phyloP scores from a whole-genome alignment of 2,113 vertebrate species.

The Vireo altiloquus region DNA sequence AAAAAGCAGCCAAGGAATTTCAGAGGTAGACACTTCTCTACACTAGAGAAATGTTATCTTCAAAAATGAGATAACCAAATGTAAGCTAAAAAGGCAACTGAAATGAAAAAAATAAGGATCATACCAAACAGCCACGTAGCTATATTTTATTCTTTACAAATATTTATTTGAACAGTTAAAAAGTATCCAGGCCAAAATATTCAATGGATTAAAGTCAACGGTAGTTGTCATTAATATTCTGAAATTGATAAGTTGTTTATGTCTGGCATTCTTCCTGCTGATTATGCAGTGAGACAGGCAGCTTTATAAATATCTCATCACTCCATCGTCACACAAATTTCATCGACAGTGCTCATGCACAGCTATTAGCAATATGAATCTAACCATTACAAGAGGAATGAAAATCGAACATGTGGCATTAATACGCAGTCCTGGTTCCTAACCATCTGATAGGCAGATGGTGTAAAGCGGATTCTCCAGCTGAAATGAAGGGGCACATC shows the following conservation, averaged over 20 bases:
- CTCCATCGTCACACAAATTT: slow-evolving; percentile 85
- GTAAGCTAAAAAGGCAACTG: not conserved
- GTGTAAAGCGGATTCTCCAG: slow-evolving; percentile 87
- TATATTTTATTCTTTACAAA: not conserved
- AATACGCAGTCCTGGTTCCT: slow-evolving; percentile 89
- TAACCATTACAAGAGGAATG: slow-evolving; percentile 82
- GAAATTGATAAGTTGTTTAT: slow-evolving; percentile 78
- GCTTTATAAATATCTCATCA: slow-evolving; percentile 88
- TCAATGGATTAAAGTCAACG: slow-evolving; percentile 55
- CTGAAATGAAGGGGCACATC: slow-evolving; percentile 95
- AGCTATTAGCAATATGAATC: slow-evolving; percentile 90
- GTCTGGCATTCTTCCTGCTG: slow-evolving; percentile 82
- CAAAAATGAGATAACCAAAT: not conserved
- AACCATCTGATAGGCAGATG: slow-evolving; percentile 99
- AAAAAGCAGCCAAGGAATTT: not conserved
- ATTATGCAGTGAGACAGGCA: slow-evolving; percentile 84
- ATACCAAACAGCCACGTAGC: not conserved
- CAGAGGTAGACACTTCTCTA: not conserved
- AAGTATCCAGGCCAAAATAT: slow-evolving; percentile 50
- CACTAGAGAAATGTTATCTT: not conserved
- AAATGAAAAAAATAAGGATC: slow-evolving; percentile 19
- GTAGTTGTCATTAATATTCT: slow-evolving; percentile 77
- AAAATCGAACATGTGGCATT: slow-evolving; percentile 93
- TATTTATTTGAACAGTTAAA: slow-evolving; percentile 44
- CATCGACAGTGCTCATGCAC: slow-evolving; percentile 85